Evolutionary conservation across 2,888 invertebrate genomes (phyloP).

Genomic region (Tetragonula carbonaria): DNA sequence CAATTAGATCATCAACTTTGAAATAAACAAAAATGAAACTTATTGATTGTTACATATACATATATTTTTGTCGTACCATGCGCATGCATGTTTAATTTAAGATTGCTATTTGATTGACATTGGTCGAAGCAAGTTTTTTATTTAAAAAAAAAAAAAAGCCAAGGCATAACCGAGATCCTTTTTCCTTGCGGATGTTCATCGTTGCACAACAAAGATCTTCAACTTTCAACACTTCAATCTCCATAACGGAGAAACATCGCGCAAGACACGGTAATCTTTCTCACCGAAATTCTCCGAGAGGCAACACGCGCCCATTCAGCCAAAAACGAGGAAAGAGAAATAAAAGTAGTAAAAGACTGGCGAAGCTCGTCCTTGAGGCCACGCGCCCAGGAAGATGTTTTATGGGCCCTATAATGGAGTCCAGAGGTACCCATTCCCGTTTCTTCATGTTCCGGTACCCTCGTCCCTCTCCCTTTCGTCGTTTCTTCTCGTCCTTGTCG

Average conservation of each 20-base stretch:
- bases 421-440: conserved; percentile 75
- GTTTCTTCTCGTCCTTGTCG: conserved; percentile 4
- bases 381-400: conserved; percentile 80
- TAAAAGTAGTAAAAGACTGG: conserved; percentile 64
- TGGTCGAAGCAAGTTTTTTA: conserved; percentile 46
- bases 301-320: background rate
- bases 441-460: conserved; percentile 60
- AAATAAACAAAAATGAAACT: conserved; percentile 10
- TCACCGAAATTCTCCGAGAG: too few species aligned
- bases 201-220: too few species aligned
- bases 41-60: conserved; percentile 44
- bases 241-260: background rate
- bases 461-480: conserved; percentile 24
- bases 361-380: conserved; percentile 77
- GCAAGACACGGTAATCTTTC: background rate
- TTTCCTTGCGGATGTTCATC: conserved; percentile 29
- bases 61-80: conserved; percentile 42
- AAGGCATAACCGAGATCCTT: conserved; percentile 15
- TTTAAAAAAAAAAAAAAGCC: background rate
- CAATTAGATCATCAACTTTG: background rate
- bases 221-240: too few species aligned
- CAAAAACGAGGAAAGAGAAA: background rate
- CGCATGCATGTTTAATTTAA: conserved; percentile 48
- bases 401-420: conserved; percentile 79
- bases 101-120: conserved; percentile 51